Percentiles rank a stretch among this genome's conserved stretches.
Conservation (phyloP, 2,797 vertebrate genomes). For the Pelodytes ibericus region DNA sequence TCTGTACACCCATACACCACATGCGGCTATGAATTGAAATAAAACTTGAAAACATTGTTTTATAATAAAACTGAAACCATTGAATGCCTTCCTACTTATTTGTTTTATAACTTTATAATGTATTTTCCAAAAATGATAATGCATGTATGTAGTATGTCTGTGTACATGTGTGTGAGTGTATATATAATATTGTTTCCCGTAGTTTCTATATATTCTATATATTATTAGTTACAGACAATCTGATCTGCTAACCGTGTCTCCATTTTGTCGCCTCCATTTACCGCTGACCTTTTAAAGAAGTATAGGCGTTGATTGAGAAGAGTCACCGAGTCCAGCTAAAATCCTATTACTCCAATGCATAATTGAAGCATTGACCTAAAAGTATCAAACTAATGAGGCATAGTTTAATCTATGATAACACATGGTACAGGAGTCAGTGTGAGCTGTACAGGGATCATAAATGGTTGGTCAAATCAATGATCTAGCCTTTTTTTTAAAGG, state of each 20-base stretch:
- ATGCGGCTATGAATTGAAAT: no score
- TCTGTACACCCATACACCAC: no score
- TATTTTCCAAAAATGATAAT: no score
- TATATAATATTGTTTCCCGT: no score
- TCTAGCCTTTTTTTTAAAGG: not conserved
- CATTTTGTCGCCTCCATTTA: constrained; percentile 1
- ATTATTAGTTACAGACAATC: not conserved
- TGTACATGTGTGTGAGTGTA: no score
- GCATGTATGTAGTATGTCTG: no score
- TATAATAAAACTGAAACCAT: no score
- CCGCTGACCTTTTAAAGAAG: constrained; percentile 32
- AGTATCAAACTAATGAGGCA: constrained; percentile 39
- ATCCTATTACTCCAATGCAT: constrained; percentile 34
- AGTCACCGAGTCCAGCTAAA: constrained; percentile 27
- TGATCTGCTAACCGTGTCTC: constrained; percentile 24
- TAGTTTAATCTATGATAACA: constrained; percentile 45
- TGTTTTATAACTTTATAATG: no score
- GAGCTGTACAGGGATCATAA: constrained; percentile 22
- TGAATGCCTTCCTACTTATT: no score
- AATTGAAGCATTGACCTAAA: constrained; percentile 42
- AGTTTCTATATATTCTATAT: no score
- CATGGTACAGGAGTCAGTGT: constrained; percentile 25
- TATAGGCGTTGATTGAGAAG: constrained; percentile 18
- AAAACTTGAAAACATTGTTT: no score
- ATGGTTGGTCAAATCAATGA: constrained; percentile 25